Evolutionary conservation across 2,113 vertebrate species (phyloP).

Genomic region (Passer domesticus): DNA sequence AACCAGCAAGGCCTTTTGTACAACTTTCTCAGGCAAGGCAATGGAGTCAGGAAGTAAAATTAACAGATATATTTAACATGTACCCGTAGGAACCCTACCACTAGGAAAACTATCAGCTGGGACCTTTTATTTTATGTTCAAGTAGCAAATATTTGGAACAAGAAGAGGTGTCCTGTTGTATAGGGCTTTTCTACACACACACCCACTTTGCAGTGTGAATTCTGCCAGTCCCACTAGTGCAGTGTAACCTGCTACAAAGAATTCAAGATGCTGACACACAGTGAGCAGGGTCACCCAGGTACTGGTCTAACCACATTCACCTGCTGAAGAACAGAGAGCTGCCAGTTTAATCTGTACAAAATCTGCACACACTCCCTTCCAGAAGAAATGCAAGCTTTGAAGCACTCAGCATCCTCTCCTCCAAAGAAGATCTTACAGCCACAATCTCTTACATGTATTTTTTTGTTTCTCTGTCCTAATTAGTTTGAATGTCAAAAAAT

Average conservation of each 20-base stretch:
- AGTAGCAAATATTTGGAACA: neutral
- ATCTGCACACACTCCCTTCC: neutral
- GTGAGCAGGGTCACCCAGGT: neutral
- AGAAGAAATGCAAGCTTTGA: neutral
- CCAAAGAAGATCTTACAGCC: neutral
- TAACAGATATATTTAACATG: neutral
- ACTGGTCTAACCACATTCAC: neutral
- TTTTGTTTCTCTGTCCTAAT: neutral
- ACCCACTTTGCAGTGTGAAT: neutral
- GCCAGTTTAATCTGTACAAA: neutral
- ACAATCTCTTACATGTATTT: neutral
- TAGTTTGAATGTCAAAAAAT: neutral
- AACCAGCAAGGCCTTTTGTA: neutral
- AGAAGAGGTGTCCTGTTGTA: neutral
- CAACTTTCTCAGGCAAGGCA: neutral
- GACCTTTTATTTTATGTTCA: neutral
- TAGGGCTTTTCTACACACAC: rapidly evolving
- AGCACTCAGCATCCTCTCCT: neutral
- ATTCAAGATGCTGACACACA: neutral
- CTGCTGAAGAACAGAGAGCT: neutral
- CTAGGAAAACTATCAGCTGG: neutral
- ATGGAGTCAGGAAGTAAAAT: neutral
- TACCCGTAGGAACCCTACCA: neutral
- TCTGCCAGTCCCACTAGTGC: neutral
- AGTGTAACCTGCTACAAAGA: neutral